Conservation (phyloP, 2,113 vertebrate species). For the Sylvicapra grimmia region DNA sequence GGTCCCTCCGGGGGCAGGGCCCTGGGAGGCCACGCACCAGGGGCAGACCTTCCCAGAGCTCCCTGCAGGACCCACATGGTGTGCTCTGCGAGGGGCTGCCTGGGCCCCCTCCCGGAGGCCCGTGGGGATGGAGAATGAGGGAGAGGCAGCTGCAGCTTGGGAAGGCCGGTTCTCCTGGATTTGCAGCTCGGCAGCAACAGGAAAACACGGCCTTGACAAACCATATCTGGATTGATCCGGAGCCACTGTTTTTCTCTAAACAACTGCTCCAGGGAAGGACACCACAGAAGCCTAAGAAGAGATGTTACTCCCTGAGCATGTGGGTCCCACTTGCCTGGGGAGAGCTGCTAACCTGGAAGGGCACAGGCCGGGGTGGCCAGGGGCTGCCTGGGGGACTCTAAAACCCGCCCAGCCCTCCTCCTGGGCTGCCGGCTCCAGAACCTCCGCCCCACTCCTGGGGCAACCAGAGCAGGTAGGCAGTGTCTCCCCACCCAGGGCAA, state of each 20-base stretch:
- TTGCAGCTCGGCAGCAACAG: not conserved
- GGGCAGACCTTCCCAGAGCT: not conserved
- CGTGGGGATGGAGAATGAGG: not conserved
- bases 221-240: not conserved
- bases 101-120: not conserved
- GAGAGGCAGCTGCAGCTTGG: not conserved
- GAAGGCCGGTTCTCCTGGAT: not conserved
- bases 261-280: not conserved
- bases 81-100: not conserved
- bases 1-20: not conserved
- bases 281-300: not conserved
- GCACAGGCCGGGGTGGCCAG: not conserved
- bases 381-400: not conserved
- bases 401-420: not conserved
- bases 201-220: not conserved
- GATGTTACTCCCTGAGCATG: not conserved
- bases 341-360: not conserved
- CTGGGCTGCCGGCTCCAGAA: not conserved
- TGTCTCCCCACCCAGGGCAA: constrained; percentile 11
- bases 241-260: not conserved
- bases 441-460: constrained; percentile 23
- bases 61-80: not conserved
- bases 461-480: not conserved
- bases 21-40: not conserved
- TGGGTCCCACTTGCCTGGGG: not conserved